Conservation (phyloP, 2,113 vertebrate species). For the Datnioides undecimradiatus region DNA sequence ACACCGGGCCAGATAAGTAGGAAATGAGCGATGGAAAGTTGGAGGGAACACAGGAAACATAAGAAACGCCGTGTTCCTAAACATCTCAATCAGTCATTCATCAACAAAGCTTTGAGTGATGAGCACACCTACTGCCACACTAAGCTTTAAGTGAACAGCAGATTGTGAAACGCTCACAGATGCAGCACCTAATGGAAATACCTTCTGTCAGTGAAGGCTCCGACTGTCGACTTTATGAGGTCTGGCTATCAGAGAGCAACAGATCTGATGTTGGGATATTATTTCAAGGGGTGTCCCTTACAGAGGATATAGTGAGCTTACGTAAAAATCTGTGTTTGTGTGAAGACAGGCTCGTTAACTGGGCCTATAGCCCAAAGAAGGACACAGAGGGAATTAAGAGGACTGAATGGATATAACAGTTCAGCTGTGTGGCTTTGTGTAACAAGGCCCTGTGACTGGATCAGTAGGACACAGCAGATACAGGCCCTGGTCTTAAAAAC, state of each 20-base stretch:
- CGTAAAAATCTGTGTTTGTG: slow-evolving; percentile 37
- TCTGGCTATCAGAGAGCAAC: not conserved
- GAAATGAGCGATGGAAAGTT: slow-evolving; percentile 53
- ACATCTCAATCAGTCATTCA: slow-evolving; percentile 55
- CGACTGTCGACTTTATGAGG: slow-evolving; percentile 20
- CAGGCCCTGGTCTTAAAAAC: slow-evolving; percentile 6
- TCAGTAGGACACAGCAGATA: slow-evolving; percentile 18
- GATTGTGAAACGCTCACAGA: slow-evolving; percentile 38
- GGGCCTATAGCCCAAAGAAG: slow-evolving; percentile 5
- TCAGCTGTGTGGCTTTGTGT: not conserved
- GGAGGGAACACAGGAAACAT: slow-evolving; percentile 44
- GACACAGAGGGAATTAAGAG: slow-evolving; percentile 34
- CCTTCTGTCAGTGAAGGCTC: slow-evolving; percentile 32
- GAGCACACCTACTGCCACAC: slow-evolving; percentile 34
- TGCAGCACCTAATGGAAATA: slow-evolving; percentile 46
- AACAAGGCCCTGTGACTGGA: slow-evolving; percentile 34
- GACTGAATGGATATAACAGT: slow-evolving; percentile 60
- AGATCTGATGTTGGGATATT: slow-evolving; percentile 3
- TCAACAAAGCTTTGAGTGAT: slow-evolving; percentile 41
- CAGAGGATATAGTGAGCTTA: slow-evolving; percentile 27
- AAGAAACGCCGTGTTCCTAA: slow-evolving; percentile 42
- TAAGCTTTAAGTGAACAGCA: not conserved
- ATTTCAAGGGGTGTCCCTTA: slow-evolving; percentile 36
- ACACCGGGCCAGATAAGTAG: slow-evolving; percentile 35
- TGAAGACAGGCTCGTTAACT: slow-evolving; percentile 53